Evolutionary conservation across 2,888 invertebrate species (phyloP), one percentile per base, ranked within the genome.

Genomic region (Bhutanitis thaidina): DNA sequence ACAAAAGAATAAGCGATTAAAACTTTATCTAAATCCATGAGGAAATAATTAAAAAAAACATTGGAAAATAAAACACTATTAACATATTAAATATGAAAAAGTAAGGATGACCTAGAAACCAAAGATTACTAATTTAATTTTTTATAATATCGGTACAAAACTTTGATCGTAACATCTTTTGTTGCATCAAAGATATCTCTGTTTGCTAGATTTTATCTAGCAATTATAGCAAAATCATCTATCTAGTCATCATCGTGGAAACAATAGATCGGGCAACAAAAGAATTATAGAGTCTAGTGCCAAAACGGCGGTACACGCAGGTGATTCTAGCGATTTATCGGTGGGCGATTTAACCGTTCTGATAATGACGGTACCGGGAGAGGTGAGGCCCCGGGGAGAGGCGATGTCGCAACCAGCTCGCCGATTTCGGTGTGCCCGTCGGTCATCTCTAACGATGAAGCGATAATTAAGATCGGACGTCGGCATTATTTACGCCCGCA

Each of bases 401-500:
- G 64, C 73, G 70, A 71, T 83, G 84, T 82, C 82, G 84, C 83
- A 81, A 82, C 71, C 67, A 64, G 62, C 69, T 77, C 77, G 80
- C 81, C 73, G 82, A 81, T 82, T 85, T 82, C 77, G 80, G 81
- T 57, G 49, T 59, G 61, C 74, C 81, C 80, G 78, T 47, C 52
- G 52, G 82, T 85, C 82, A 84, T 85, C 80, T 84, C 85, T 85
- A 85, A 85, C 84, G 87, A 88, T 88, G 78, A 81, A 75, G 74
- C 80, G 87, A 87, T 88, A 88, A 87, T 88, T 88, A 88, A 87
- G 86, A 85, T 86, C 75, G 77, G 85, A 78, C 83, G 76, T 76
- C 77, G 74, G 81, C 77, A 85, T 84, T 87, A 88, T 85, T 87
- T 86, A 84, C 85, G 87, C 87, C 87, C 73, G 80, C 74, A 83